These are phyloP conservation scores for Pilophorus perplexus DNA, from an alignment of 2,888 invertebrate species.

Conservation along the genomic window DNA sequence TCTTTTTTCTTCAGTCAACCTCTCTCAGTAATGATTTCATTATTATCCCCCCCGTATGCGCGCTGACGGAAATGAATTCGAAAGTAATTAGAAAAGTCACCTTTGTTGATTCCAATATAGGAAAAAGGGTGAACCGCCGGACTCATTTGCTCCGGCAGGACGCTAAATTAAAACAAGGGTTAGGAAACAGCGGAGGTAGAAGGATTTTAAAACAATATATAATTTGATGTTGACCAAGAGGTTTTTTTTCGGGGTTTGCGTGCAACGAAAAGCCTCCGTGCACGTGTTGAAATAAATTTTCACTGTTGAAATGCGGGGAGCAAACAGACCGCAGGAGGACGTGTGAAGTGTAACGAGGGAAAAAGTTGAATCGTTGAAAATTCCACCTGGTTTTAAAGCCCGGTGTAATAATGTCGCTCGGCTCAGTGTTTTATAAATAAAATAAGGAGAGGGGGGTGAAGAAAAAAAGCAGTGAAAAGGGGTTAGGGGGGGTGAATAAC, in stretches of 20 bases:
- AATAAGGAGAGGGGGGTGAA: neutral
- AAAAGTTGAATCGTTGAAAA: neutral
- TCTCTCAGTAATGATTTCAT: constrained; percentile 20
- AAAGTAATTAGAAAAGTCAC: constrained; percentile 35
- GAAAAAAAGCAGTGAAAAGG: neutral
- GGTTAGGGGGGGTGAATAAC: neutral
- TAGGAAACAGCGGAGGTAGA: neutral
- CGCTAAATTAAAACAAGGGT: constrained; percentile 15
- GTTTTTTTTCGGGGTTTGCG: neutral
- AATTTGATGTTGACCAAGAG: constrained; percentile 35
- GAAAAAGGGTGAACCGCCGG: constrained; percentile 15
- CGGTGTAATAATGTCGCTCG: neutral
- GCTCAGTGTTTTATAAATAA: constrained; percentile 8
- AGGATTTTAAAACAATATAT: constrained; percentile 32
- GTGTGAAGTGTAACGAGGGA: constrained; percentile 11
- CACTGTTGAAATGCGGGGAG: neutral
- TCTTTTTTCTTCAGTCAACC: neutral
- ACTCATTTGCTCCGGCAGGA: constrained; percentile 22
- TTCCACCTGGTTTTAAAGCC: neutral
- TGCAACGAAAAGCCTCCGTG: constrained; percentile 3
- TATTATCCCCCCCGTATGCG: neutral
- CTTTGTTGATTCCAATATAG: constrained; percentile 33
- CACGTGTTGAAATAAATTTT: constrained; percentile 25
- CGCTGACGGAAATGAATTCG: constrained; percentile 23
- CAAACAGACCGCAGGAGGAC: constrained; percentile 26